Base-by-base conservation (phyloP, 2,888 invertebrate species). In the Globia sparganii region DNA sequence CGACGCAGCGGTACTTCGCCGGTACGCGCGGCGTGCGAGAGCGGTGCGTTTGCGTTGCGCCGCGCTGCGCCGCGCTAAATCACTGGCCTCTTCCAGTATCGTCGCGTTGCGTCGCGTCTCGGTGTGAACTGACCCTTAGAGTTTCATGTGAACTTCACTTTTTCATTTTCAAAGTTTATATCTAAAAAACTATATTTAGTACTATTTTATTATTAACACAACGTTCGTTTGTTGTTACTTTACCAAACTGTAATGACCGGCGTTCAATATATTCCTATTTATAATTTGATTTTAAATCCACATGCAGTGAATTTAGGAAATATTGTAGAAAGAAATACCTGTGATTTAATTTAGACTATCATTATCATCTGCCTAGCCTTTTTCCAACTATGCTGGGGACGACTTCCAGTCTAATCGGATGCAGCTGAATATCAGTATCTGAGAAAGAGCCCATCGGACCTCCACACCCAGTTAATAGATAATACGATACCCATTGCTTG, bases 151-250 rank as follows among this genome's bases (percentile, higher is more conserved):
- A 59, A 69, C 31, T 28, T 53, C n/a, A n/a, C n/a, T 62, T n/a
- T 62, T 40, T 66, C 21, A 78, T 78, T 40, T 68, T 59, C 28
- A 58, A 37, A 59, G 84, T 78, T 61, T 70, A 66, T 66, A 65
- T 40, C 13, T 28, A 66, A n/a, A 34, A 73, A 11, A 70, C 18
- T 31, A 70, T 31, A 62, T 84, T 53, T 62, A 79, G n/a, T 59
- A 21, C n/a, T 43, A 74, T 21, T 73, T 34, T 68, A 58, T 61
- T 40, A 40, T 28, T 18, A 67, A 53, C 21, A 58, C 34, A 21
- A 15, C 6, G 13, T 4, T 49, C 40, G 11, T 66, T 40, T 61
- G 8, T 37, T 78, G 13, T 53, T 34, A 58, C 28, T 65, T 25
- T 59, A 61, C 21, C 2, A 40, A 58, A 25, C 6, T 68, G 56